Evolutionary conservation across 2,113 vertebrate genomes (phyloP), one percentile per base, ranked within the genome.

Genomic region (Tragelaphus scriptus): DNA sequence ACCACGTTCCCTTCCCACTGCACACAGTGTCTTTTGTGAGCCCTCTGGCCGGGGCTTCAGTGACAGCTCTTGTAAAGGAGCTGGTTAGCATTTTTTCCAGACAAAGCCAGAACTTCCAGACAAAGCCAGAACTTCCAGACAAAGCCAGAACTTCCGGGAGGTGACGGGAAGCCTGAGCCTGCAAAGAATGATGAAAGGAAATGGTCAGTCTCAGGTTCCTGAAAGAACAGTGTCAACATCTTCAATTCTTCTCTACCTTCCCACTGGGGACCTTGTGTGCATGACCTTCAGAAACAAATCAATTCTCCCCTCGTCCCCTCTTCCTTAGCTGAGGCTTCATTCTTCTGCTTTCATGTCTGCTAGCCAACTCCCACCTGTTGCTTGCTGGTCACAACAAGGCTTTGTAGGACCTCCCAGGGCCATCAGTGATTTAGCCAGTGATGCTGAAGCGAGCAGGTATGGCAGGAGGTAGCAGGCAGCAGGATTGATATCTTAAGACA

Each of bases 31-130:
- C 95, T 92, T 71, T 88, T 59, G 68, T 88, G 51, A 86, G 63
- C 16, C 63, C 82, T 82, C 63, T 25, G 90, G 85, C 82, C 7
- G 2, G 75, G 79, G 10, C 21, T 5, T 53, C 77, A 53, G 19
- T 5, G 82, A 92, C 25, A 47, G 58, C 65, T 65, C 75, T 89
- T 92, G 44, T 9, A 68, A 90, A 90, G 71, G 90, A 87, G 40
- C 58, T 96, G 59, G 85, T 97, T 97, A 97, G 96, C 93, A 91
- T 94, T 93, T 97, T 98, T 94, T 86, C 77, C 82, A 98, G 97
- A 97, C 96, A 92, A 85, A 96, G 59, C 61, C 17, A 26, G 85
- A 49, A 58, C 26, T 94, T 86, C 77, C 79, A 98, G 97, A 97
- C 96, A 92, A 85, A 96, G 59, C 61, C n/a, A n/a, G n/a, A n/a